Base-by-base conservation (phyloP, 2,888 invertebrate species). In the Diploptera punctata region DNA sequence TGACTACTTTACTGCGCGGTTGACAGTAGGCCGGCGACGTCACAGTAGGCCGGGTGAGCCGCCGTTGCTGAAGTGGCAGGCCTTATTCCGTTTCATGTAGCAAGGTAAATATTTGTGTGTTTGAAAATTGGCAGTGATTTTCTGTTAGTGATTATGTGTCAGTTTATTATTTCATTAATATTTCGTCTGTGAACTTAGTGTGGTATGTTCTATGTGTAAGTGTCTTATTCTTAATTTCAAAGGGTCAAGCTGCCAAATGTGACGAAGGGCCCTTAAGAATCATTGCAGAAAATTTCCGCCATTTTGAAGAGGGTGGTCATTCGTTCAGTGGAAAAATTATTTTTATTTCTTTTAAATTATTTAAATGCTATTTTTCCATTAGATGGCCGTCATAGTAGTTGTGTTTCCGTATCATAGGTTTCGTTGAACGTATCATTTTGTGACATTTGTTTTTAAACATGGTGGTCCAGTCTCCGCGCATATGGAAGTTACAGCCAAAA, bases 31-130 rank as follows among this genome's bases (percentile, higher is more conserved):
- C 78, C 74, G 78, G 78, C 78, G 76, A 77, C 77, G 76, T 77
- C 77, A 77, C 76, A 77, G 76, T 77, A 77, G 77, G 77, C 76
- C 76, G 77, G 75, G 77, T 74, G 76, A 73, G 75, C 77, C 75
- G 76, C 77, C 75, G 75, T 74, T 74, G 76, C 75, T 75, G 74
- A 76, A 76, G 77, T 76, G 76, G 76, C 75, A 75, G 75, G 76
- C 77, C 73, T 76, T 76, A 75, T 77, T 77, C 76, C 74, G 75
- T 76, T 77, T 76, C 77, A 77, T 77, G 77, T 77, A 77, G 77
- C 83, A 82, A 83, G 83, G 83, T 83, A 83, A 83, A 81, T 82
- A 80, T 80, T 80, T 78, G 68, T 73, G 72, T 75, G 70, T 43
- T 43, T 67, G 33, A 31, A 69, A 70, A 70, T 60, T 67, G 33